Evolutionary conservation across 2,888 invertebrate species (phyloP), one percentile per base, ranked within the genome.

Genomic region (Rotaria sp.): DNA sequence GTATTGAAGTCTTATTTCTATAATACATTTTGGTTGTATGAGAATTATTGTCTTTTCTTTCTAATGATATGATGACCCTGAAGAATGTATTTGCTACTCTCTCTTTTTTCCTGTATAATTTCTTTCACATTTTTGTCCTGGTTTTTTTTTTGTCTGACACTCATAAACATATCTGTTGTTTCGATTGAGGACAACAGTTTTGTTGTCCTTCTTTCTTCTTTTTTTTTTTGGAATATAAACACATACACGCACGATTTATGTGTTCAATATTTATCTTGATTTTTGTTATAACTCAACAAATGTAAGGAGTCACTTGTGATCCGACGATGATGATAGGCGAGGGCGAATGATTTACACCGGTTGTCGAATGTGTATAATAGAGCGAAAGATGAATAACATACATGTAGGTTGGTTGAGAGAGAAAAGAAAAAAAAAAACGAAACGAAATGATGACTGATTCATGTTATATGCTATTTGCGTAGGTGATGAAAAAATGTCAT

Each of bases 81-180:
- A 15, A 67, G 67, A 67, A 67, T 67, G 67, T 67, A 67, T 67
- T 30, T 67, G 30, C 35, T 35, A 67, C 15, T 67, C 67, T 67
- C 35, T 15, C 38, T 50, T 35, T 67, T 67, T 67, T 67, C 67
- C 67, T 67, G 67, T 67, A 67, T 67, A 67, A 67, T 67, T 67
- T 67, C 11, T 67, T 67, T 35, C 67, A 67, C 67, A 21, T 35
- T 67, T 67, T 67, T 67, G 67, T 67, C 67, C 67, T 67, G 67
- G 18, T 67, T 67, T 35, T 41, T n/a, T n/a, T 67, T 67, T 67
- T 67, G 67, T 67, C 67, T 67, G 35, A 67, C 67, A 67, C 67
- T 67, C 35, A 67, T 67, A 67, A 67, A 67, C 67, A 67, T 67
- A 67, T 67, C 67, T 67, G 67, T 67, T 67, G 67, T 67, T 67